Evolutionary conservation across 1,140 invertebrate genomes (phyloP).

Genomic region (Drosophila orena): DNA sequence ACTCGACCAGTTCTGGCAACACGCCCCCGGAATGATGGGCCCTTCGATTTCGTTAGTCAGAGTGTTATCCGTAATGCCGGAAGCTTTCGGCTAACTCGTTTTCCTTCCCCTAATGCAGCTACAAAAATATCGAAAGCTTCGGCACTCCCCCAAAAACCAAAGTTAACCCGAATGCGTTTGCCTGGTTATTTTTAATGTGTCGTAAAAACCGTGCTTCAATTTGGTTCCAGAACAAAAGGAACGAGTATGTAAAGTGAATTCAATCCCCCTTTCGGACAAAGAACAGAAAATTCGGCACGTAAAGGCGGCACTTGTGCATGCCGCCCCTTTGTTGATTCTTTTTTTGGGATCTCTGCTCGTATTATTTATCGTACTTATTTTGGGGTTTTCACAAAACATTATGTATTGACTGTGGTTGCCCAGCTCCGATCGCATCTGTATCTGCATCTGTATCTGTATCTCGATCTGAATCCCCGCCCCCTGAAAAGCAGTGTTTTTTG

Average conservation of each 20-base stretch:
- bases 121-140: constrained; percentile 13
- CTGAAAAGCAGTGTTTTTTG: constrained; percentile 1
- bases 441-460: neutral
- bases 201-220: constrained; percentile 49
- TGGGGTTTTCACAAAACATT: constrained; percentile 65
- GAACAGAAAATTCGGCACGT: constrained; percentile 53
- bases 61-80: constrained; percentile 53
- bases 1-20: constrained; percentile 6
- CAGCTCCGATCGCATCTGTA: constrained; percentile 35
- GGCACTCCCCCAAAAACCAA: constrained; percentile 32
- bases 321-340: constrained; percentile 33
- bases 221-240: constrained; percentile 46
- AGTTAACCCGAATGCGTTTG: constrained; percentile 7
- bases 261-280: constrained; percentile 37
- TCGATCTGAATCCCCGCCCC: constrained; percentile 13
- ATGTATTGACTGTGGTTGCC: constrained; percentile 62
- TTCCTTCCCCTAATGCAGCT: constrained; percentile 9
- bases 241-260: constrained; percentile 33
- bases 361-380: constrained; percentile 46
- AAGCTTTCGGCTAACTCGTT: constrained; percentile 58
- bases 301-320: constrained; percentile 60
- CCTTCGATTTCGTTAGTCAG: constrained; percentile 27
- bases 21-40: constrained; percentile 22
- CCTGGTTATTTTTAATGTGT: constrained; percentile 41
- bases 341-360: constrained; percentile 18